Evolutionary conservation across 2,113 vertebrate species (phyloP).

Genomic region (Nesogale talazaci): DNA sequence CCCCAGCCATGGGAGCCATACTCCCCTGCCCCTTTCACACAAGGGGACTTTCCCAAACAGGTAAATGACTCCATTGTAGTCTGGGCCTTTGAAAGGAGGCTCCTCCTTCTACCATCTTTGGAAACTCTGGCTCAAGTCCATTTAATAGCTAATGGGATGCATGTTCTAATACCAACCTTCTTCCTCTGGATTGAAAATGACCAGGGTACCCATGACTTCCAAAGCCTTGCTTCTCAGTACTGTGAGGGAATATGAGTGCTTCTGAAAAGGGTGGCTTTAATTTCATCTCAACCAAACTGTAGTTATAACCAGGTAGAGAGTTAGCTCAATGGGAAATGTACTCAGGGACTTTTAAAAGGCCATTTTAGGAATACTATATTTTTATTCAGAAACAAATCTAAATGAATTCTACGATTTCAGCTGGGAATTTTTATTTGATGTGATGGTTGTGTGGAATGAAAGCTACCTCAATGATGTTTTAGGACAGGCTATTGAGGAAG

Average conservation of each 20-base stretch:
- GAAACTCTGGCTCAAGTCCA: slow-evolving; percentile 62
- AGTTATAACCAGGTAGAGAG: slow-evolving; percentile 57
- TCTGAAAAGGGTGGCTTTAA: slow-evolving; percentile 78
- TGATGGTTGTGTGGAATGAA: slow-evolving; percentile 68
- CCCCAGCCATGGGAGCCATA: slow-evolving; percentile 34
- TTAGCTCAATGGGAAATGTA: slow-evolving; percentile 66
- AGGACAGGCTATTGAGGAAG: background rate
- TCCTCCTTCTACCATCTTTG: slow-evolving; percentile 66
- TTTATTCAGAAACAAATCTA: slow-evolving; percentile 78
- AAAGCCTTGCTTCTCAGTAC: slow-evolving; percentile 71
- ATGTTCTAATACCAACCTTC: slow-evolving; percentile 70
- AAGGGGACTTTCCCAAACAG: slow-evolving; percentile 71
- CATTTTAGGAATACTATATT: slow-evolving; percentile 68
- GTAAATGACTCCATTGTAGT: slow-evolving; percentile 41
- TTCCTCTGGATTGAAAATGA: slow-evolving; percentile 83
- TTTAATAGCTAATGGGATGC: slow-evolving; percentile 69
- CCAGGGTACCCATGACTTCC: slow-evolving; percentile 70
- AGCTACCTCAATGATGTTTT: background rate
- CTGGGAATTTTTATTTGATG: slow-evolving; percentile 70
- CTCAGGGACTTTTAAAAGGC: slow-evolving; percentile 30
- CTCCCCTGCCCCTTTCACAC: slow-evolving; percentile 50
- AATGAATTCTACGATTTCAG: slow-evolving; percentile 76
- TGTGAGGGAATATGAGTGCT: slow-evolving; percentile 73
- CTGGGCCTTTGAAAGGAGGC: background rate
- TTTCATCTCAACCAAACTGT: slow-evolving; percentile 77